These are phyloP conservation scores for Nerophis lumbriciformis DNA, from an alignment of 2,113 vertebrate species.

Conservation along the genomic window DNA sequence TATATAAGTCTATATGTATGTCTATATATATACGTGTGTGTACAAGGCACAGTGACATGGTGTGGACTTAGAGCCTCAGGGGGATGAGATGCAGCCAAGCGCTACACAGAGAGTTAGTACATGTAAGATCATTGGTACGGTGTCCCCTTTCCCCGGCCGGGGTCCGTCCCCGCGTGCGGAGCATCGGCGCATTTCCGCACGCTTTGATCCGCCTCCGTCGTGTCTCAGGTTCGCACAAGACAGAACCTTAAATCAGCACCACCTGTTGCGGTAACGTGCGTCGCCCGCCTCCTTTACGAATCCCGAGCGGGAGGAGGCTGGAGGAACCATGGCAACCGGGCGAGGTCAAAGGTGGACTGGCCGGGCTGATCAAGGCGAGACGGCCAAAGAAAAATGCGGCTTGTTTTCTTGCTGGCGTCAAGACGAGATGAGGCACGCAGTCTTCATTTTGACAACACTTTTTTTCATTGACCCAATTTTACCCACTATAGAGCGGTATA, in stretches of 20 bases:
- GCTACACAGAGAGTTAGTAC: constrained; percentile 53
- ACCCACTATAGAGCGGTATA: too few species aligned
- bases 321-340: constrained; percentile 56
- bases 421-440: too few species aligned
- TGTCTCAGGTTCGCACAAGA: constrained; percentile 58
- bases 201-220: constrained; percentile 68
- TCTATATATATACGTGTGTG: constrained; percentile 26
- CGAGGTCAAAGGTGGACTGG: too few species aligned
- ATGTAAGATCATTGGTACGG: constrained; percentile 43
- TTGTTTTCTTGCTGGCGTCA: too few species aligned
- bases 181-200: constrained; percentile 54
- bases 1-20: constrained; percentile 21
- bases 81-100: constrained; percentile 42
- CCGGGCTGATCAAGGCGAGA: too few species aligned
- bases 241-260: constrained; percentile 70
- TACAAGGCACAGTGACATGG: constrained; percentile 47
- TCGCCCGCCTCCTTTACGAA: constrained; percentile 17
- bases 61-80: constrained; percentile 51
- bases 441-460: too few species aligned
- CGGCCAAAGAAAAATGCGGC: too few species aligned
- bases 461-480: too few species aligned
- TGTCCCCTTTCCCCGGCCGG: constrained; percentile 23
- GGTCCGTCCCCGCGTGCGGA: constrained; percentile 5
- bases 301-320: constrained; percentile 43
- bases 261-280: constrained; percentile 69